Evolutionary conservation across 1,140 invertebrate genomes (phyloP).

Genomic region (Brachionus angularis): DNA sequence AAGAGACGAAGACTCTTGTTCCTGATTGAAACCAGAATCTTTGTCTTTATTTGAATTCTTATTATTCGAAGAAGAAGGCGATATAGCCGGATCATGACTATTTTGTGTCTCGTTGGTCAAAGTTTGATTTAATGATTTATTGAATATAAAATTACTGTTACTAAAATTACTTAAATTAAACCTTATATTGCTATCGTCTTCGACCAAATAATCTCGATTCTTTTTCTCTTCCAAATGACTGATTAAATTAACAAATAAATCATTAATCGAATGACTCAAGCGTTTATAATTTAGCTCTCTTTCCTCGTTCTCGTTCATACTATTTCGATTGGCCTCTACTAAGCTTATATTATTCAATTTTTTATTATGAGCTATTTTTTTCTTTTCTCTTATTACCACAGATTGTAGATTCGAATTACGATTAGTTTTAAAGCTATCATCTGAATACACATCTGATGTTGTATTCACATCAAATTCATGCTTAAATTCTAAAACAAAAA

Average conservation of each 20-base stretch:
- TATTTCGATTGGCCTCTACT: neutral
- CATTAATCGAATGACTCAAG: constrained; percentile 17
- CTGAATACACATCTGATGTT: constrained; percentile 19
- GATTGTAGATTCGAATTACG: constrained; percentile 12
- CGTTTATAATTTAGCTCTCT: constrained; percentile 18
- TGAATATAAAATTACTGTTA: neutral
- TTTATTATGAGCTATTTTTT: constrained; percentile 29
- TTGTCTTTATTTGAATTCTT: constrained; percentile 20
- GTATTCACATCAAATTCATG: constrained; percentile 32
- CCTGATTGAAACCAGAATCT: constrained; percentile 27
- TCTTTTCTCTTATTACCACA: neutral
- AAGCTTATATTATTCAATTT: neutral
- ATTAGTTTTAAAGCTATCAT: constrained; percentile 14
- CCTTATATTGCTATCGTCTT: neutral
- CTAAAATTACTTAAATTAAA: constrained; percentile 6
- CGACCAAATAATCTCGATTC: constrained; percentile 16
- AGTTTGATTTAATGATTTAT: constrained; percentile 13
- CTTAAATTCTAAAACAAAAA: constrained; percentile 8
- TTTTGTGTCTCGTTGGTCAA: neutral
- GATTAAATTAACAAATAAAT: constrained; percentile 33
- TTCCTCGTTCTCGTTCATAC: neutral
- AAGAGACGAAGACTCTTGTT: neutral
- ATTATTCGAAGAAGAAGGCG: too few species aligned
- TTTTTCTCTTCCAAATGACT: constrained; percentile 39
- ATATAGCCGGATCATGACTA: neutral